Percentiles rank a stretch among this genome's conserved stretches.
Conservation (phyloP, 2,113 vertebrate genomes). For the Sander lucioperca region DNA sequence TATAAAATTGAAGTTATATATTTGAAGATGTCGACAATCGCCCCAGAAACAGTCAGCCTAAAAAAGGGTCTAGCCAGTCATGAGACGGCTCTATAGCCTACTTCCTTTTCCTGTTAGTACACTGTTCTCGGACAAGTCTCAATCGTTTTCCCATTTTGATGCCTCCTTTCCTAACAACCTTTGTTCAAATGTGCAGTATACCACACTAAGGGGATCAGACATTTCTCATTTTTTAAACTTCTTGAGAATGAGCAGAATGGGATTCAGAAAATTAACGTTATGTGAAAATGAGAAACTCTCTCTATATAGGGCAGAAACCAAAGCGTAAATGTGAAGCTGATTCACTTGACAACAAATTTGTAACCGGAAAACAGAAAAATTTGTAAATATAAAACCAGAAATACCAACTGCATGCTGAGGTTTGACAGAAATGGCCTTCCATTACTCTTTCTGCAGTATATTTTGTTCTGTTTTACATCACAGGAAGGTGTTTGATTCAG, state of each 20-base stretch:
- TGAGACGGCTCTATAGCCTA: constrained; percentile 8
- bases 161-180: constrained; percentile 23
- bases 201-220: not conserved
- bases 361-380: too few species aligned
- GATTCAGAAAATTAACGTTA: not conserved
- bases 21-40: not conserved
- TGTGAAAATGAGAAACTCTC: not conserved
- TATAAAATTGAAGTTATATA: not conserved
- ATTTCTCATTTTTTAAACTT: not conserved
- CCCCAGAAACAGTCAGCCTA: constrained; percentile 24
- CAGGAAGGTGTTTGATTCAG: too few species aligned
- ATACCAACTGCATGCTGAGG: too few species aligned
- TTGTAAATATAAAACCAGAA: too few species aligned
- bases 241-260: not conserved
- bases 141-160: not conserved
- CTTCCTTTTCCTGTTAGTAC: constrained; percentile 64
- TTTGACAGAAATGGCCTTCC: too few species aligned
- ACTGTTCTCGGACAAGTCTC: constrained; percentile 39
- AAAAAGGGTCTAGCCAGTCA: constrained; percentile 38
- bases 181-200: not conserved
- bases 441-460: too few species aligned
- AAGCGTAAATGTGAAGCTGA: not conserved
- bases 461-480: too few species aligned
- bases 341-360: not conserved
- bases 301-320: not conserved